A percentile compares a stretch with the other conserved stretches of the same genome.
phyloP scores from a whole-genome alignment of 2,113 vertebrate genomes.

The Cervus canadensis region DNA sequence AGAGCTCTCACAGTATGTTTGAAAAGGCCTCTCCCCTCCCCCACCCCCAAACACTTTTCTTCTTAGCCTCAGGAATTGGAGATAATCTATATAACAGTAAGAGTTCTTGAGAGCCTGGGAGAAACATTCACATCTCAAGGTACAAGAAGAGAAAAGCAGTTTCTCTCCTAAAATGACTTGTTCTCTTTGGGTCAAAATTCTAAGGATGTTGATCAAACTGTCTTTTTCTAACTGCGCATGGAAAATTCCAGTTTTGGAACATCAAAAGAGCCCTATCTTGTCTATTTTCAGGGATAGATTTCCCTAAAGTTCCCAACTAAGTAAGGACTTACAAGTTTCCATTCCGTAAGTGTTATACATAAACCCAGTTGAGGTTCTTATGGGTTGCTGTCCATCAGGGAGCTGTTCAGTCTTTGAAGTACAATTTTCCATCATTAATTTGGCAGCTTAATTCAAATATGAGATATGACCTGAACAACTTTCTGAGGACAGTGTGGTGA shows the following conservation, averaged over 20 bases:
- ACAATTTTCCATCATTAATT: background rate
- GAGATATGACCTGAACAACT: background rate
- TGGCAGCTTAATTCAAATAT: background rate
- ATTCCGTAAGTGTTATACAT: background rate
- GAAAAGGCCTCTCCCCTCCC: background rate
- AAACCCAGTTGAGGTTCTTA: background rate
- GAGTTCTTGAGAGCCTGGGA: background rate
- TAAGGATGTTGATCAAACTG: background rate
- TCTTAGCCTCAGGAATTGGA: background rate
- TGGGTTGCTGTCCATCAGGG: background rate
- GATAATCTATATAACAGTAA: background rate
- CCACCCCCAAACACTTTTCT: background rate
- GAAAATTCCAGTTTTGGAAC: background rate
- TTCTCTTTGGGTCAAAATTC: background rate
- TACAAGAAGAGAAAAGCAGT: background rate
- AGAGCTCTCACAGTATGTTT: background rate
- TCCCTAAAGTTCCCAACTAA: background rate
- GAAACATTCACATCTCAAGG: background rate
- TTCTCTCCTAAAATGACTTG: background rate
- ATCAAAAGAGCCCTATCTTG: background rate
- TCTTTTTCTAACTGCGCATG: background rate
- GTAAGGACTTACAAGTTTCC: background rate
- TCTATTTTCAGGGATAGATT: background rate
- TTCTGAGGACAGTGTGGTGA: background rate
- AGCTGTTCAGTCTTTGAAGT: background rate